Evolutionary conservation across 2,888 invertebrate genomes (phyloP), one percentile per base, ranked within the genome.

Genomic region (Volucella inanis): DNA sequence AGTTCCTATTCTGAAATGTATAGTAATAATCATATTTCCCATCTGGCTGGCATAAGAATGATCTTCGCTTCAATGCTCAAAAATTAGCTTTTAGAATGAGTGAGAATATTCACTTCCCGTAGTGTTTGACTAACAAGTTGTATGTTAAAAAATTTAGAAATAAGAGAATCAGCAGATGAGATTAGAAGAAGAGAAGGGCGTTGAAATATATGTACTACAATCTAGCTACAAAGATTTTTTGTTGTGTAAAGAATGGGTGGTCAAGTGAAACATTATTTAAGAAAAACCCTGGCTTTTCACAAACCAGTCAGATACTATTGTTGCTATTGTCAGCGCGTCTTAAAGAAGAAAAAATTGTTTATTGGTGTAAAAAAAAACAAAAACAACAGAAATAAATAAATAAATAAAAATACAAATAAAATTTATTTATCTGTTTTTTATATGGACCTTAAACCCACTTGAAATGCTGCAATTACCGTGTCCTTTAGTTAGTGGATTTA

Each of bases 261-360:
- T 91, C 91, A 92, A 90, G 90, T 91, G 90, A 91, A 91, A 89
- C 87, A 90, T 68, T 86, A 86, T 86, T 86, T 86, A 86, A 86
- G 86, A 74, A 86, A 82, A 41, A 45, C 57, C 49, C 77, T 14
- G 52, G 76, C 72, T 70, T 70, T 82, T 81, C 59, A 61, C 14
- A n/a, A 86, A 61, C 11, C 72, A 86, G 86, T 86, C 74, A 62
- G 62, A 43, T 61, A 67, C 38, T 67, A 59, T 68, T 68, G 67
- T 59, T 71, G 67, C 49, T 38, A 57, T 65, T 70, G 68, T 72
- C 8, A 49, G 86, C 49, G 72, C 47, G 64, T 68, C 61, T 43
- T 38, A 11, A 45, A 61, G 6, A 43, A 0, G 8, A 41, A 41
- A 22, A 31, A 6, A 31, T 31, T 31, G 31, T 31, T 54, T 45